Base-by-base conservation (phyloP, 23 tunicate genomes). In the Phallusia fumigata region DNA sequence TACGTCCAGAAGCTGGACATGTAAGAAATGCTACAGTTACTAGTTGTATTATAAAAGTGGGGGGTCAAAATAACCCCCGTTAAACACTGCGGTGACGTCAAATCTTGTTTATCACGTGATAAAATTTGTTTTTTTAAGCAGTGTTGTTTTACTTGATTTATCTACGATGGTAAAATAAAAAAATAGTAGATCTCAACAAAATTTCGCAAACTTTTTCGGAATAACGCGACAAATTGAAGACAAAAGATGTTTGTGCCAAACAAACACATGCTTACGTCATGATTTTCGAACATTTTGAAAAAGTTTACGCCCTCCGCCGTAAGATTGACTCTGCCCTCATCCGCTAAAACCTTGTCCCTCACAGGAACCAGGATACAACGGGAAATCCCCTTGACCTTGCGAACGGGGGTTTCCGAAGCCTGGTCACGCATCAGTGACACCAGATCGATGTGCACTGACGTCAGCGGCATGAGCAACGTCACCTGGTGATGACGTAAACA, bases 261-360 rank as follows among this genome's bases (percentile, higher is more conserved):
- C 69, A 24, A 58, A 58, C 8, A 22, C 8, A 22, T 0, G 87
- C 97, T 81, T 30, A 93, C 97, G 30, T 91, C 80, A 52, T 83
- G 82, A 78, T 96, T 80, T 77, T 91, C 92, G 52, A 91, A 96
- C 35, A 96, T 47, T 78, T 87, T 92, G 40, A 45, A 76, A 72
- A 96, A 96, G 75, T 96, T 96, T 50, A 84, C 84, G 40, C 99
- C 99, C 36, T 96, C 99, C 8, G 89, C 77, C 5, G 84, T 82
- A 22, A 96, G 64, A 30, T 88, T 86, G 11, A 81, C 72, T 40
- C 35, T 75, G 52, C 69, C 83, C 21, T 64, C 65, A 32, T 64
- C 80, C 31, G 44, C 83, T 1, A 51, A 52, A 36, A 35, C 52
- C 36, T 86, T 82, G 22, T 44, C 53, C 65, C 83, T 78, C 0